Base-by-base conservation (phyloP, 2,113 vertebrate genomes). In the Trogon melanurus region DNA sequence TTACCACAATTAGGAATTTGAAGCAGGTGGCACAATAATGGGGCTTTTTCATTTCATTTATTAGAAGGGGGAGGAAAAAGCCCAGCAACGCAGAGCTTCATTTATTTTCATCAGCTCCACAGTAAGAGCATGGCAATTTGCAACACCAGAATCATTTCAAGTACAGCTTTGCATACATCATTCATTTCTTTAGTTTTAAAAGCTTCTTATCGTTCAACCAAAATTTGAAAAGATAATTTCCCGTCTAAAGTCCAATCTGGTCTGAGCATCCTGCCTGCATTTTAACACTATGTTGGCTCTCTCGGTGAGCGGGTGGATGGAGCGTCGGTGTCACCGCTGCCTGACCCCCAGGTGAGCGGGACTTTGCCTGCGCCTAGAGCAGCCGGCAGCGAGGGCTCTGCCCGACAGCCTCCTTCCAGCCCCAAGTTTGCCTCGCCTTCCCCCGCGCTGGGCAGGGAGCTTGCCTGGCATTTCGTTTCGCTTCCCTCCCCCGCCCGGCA, bases 1-100 rank as follows among this genome's bases (percentile, higher is more conserved):
- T 98, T 98, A 98, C 98, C 97, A 98, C 98, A 98, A 97, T 98
- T 98, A 98, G 97, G 97, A 98, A 98, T 98, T 97, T 98, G 98
- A 98, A 98, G 97, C 98, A 98, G 98, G 98, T 98, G 98, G 98
- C 97, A 96, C 97, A 97, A 98, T 98, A 98, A 98, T 98, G 97
- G 91, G 93, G 95, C 95, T 97, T 98, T 97, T 97, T 97, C 97
- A 98, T 98, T 97, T 97, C 95, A 97, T 97, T 98, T 97, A 97
- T 98, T 97, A 97, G 95, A 87, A 96, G 94, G 89, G 96, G 94
- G 96, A 84, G 79, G 84, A 94, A 95, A 91, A 93, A 96, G 91
- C 95, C 91, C 93, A 93, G 93, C 94, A 95, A 94, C 61, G 89
- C 91, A 91, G 96, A 97, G 98, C 97, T 98, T 97, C 97, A 97